A percentile compares a stretch with the other conserved stretches of the same genome.
Conservation (phyloP, 2,113 vertebrate genomes). For the Sinocyclocheilus grahami region DNA sequence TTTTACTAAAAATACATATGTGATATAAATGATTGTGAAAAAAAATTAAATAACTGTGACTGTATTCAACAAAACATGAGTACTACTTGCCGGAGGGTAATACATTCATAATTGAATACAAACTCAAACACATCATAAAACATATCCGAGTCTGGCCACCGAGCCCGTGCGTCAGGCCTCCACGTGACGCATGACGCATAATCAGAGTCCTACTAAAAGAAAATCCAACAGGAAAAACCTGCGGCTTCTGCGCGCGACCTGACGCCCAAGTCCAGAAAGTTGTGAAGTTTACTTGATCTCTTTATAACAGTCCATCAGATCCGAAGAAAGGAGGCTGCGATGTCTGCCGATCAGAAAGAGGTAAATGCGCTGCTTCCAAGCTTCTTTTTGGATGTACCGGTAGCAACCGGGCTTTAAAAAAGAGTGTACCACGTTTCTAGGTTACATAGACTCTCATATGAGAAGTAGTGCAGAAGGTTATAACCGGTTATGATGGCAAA, state of each 20-base stretch:
- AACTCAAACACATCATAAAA: not conserved
- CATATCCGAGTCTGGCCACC: not conserved
- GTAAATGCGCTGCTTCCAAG: slow-evolving; percentile 61
- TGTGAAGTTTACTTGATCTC: slow-evolving; percentile 20
- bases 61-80: not conserved
- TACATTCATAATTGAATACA: not conserved
- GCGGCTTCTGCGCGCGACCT: slow-evolving; percentile 58
- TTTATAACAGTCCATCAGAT: not conserved
- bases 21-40: too few species aligned
- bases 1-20: not conserved
- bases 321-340: slow-evolving; percentile 41
- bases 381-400: not conserved
- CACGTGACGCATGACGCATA: slow-evolving; percentile 75
- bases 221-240: slow-evolving; percentile 58
- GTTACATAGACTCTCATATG: not conserved
- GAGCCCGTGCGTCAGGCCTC: slow-evolving; percentile 21
- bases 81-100: not conserved
- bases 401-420: not conserved
- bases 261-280: slow-evolving; percentile 56
- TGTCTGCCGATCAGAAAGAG: slow-evolving; percentile 64
- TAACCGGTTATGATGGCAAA: not conserved
- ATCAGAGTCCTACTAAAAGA: slow-evolving; percentile 59
- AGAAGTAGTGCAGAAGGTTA: not conserved
- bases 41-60: not conserved
- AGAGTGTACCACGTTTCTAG: slow-evolving; percentile 2